Evolutionary conservation across 2,888 invertebrate genomes (phyloP), one percentile per base, ranked within the genome.

Genomic region (Mellilla xanthometata): DNA sequence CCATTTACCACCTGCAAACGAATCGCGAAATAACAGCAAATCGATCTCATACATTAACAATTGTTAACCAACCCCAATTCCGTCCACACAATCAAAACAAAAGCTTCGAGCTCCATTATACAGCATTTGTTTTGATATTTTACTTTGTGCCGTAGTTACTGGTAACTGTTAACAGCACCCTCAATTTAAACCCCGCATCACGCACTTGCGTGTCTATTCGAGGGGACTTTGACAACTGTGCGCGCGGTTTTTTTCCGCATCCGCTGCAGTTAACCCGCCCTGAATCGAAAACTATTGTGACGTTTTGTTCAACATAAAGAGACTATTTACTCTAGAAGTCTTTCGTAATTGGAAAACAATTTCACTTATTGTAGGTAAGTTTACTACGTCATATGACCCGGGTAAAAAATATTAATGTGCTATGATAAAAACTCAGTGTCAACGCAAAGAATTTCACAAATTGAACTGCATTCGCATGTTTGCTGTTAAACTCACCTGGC

Each of bases 201-300:
- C 49, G 56, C 54, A 54, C 53, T 56, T 54, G 56, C 56, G 54
- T 56, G 56, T 52, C 52, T 44, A 38, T 42, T 51, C 50, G 31
- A 48, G 42, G 39, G 42, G 48, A 43, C 41, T 42, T 50, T 57
- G 46, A 50, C 49, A 57, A 56, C 52, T 52, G 49, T 24, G 39
- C 34, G 48, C 22, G 53, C 42, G 36, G 43, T 3, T 47, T 54
- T 52, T 52, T 52, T 44, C 42, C 31, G 49, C 39, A 41, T 48
- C 41, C 54, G 44, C 22, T 49, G 30, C 48, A 68, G 77, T 76
- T 81, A 76, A 78, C 76, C 76, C 69, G 73, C 12, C 26, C 34
- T 31, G 30, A 34, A 30, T 33, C 28, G 13, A 29, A 42, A 42
- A 42, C 27, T 34, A 28, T 39, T 23, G 22, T 34, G 29, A 42